Evolutionary conservation across 2,888 invertebrate genomes (phyloP).

Genomic region (Acronicta psi): DNA sequence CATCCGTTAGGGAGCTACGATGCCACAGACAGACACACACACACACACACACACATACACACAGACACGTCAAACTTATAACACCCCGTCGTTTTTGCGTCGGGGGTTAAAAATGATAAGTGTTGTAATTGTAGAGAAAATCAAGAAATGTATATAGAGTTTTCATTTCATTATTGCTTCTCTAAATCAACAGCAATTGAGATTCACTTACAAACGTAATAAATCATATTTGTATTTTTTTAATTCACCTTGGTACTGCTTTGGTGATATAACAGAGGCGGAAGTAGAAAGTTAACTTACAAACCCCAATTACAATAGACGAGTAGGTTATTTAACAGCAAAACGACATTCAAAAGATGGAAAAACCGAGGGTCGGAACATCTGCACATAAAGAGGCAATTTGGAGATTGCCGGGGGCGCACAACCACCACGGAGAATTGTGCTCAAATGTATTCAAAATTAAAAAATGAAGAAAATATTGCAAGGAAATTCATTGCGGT

Average conservation of each 20-base stretch:
- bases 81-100: too few relatives aligned
- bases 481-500: constrained; percentile 86
- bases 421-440: constrained; percentile 85
- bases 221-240: constrained; percentile 5
- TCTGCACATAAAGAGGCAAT: constrained; percentile 89
- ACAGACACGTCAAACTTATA: too few relatives aligned
- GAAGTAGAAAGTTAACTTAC: constrained; percentile 73
- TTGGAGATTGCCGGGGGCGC: constrained; percentile 88
- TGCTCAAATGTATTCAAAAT: constrained; percentile 88
- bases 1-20: too few relatives aligned
- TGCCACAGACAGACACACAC: too few relatives aligned
- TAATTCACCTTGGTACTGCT: constrained; percentile 22
- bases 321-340: constrained; percentile 88
- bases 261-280: constrained; percentile 27
- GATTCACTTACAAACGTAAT: too few relatives aligned
- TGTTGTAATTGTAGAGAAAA: not conserved
- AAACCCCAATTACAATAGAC: constrained; percentile 85
- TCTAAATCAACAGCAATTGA: not conserved
- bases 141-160: not conserved
- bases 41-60: too few relatives aligned
- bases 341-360: constrained; percentile 89
- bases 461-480: constrained; percentile 86
- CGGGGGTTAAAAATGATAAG: too few relatives aligned
- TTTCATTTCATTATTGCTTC: too few relatives aligned
- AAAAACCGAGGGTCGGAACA: constrained; percentile 88